Evolutionary conservation across 1,140 invertebrate genomes (phyloP).

Genomic region (Cardiocondyla obscurior): DNA sequence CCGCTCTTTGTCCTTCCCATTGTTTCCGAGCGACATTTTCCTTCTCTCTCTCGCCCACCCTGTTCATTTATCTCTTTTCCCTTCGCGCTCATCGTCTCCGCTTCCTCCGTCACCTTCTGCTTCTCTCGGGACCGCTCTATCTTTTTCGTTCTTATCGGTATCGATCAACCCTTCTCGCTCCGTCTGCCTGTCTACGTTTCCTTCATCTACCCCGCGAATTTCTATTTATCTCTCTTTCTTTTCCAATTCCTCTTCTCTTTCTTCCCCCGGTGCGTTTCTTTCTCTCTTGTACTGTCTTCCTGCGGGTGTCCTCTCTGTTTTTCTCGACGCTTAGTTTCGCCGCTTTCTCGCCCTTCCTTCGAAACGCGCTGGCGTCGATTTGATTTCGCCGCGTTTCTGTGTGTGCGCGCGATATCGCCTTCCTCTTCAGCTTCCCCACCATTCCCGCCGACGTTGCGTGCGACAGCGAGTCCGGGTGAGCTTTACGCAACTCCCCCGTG

Average conservation of each 20-base stretch:
- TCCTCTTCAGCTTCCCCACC: conserved; percentile 43
- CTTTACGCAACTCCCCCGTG: conserved; percentile 64
- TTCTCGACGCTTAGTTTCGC: conserved; percentile 13
- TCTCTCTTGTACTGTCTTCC: conserved; percentile 26
- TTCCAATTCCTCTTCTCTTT: conserved; percentile 12
- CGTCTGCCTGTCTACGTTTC: conserved; percentile 27
- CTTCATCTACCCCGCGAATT: conserved; percentile 13
- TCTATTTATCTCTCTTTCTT: not conserved
- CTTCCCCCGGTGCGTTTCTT: not conserved
- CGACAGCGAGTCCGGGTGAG: conserved; percentile 37
- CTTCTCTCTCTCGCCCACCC: not conserved
- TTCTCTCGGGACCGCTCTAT: conserved; percentile 34
- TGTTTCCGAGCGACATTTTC: not conserved
- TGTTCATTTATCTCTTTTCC: conserved; percentile 9
- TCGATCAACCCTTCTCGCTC: conserved; percentile 56
- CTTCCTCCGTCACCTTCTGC: conserved; percentile 9
- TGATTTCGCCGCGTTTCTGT: conserved; percentile 59
- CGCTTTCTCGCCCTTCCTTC: conserved; percentile 53
- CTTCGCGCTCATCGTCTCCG: not conserved
- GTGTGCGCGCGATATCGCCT: conserved; percentile 56
- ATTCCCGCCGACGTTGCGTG: not conserved
- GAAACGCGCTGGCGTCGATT: conserved; percentile 49
- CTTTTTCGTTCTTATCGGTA: conserved; percentile 46
- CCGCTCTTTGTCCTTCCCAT: conserved; percentile 8
- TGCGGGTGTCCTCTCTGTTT: not conserved